Evolutionary conservation across 2,113 vertebrate genomes (phyloP).

Genomic region (Bufo gargarizans): DNA sequence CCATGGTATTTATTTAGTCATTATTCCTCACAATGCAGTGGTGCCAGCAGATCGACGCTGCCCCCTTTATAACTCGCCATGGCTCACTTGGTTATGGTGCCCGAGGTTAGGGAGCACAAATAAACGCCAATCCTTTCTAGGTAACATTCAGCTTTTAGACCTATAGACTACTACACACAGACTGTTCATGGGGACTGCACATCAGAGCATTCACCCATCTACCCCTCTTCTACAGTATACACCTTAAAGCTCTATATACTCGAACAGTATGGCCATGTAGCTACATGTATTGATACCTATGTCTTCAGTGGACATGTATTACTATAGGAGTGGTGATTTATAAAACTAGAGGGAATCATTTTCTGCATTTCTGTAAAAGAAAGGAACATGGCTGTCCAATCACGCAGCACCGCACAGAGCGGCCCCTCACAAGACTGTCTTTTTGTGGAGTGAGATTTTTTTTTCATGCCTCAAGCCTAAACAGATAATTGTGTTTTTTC

Average conservation of each 20-base stretch:
- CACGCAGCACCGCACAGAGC: not conserved
- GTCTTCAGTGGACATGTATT: not conserved
- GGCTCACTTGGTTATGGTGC: slow-evolving; percentile 3
- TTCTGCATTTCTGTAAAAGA: slow-evolving; percentile 35
- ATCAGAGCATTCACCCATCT: not conserved
- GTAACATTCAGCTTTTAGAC: slow-evolving; percentile 50
- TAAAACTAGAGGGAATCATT: too few relatives aligned
- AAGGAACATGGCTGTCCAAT: not conserved
- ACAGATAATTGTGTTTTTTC: slow-evolving; percentile 78
- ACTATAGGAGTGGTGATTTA: too few relatives aligned
- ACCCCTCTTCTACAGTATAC: not conserved
- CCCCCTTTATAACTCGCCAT: not conserved
- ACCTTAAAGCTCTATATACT: not conserved
- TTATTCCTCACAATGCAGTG: slow-evolving; percentile 58
- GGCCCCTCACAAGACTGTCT: slow-evolving; percentile 55
- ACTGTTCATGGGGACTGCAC: not conserved
- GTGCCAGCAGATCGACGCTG: slow-evolving; percentile 21
- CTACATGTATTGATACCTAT: not conserved
- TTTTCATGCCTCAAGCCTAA: slow-evolving; percentile 61
- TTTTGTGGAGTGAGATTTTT: slow-evolving; percentile 55
- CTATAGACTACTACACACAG: not conserved
- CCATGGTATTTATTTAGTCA: slow-evolving; percentile 60
- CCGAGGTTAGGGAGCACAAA: slow-evolving; percentile 32
- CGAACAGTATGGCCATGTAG: not conserved
- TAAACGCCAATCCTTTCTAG: slow-evolving; percentile 44